Conservation (phyloP, 2,888 invertebrate genomes). For the Ennomos erosarius region DNA sequence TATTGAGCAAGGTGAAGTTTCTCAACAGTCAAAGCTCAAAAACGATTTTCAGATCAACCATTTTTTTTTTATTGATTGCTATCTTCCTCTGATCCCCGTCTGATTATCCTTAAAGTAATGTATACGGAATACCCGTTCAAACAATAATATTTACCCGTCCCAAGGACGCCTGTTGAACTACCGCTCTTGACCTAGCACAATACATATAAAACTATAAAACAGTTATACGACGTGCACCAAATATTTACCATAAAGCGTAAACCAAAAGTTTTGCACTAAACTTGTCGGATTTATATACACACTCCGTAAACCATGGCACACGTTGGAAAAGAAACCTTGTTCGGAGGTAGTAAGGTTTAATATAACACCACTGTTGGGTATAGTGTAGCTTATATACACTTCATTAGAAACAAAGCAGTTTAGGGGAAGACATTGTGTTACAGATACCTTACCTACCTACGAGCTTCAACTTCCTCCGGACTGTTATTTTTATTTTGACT, state of each 20-base stretch:
- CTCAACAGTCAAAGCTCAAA: too few relatives aligned
- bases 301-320: slow-evolving; percentile 59
- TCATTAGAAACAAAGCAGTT: slow-evolving; percentile 46
- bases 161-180: slow-evolving; percentile 84
- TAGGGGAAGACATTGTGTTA: slow-evolving; percentile 51
- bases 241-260: slow-evolving; percentile 86
- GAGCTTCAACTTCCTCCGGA: too few relatives aligned
- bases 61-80: too few relatives aligned
- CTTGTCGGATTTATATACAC: slow-evolving; percentile 80
- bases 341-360: slow-evolving; percentile 12
- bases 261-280: slow-evolving; percentile 85
- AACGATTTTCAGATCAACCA: too few relatives aligned
- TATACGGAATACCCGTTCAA: slow-evolving; percentile 82
- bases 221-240: slow-evolving; percentile 83
- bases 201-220: slow-evolving; percentile 85
- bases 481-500: too few relatives aligned
- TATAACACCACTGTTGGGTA: slow-evolving; percentile 28
- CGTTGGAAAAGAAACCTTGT: slow-evolving; percentile 56
- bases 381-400: slow-evolving; percentile 47
- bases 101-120: slow-evolving; percentile 69
- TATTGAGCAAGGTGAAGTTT: too few relatives aligned
- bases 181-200: slow-evolving; percentile 84
- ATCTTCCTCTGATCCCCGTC: slow-evolving; percentile 42
- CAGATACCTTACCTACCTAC: too few relatives aligned
- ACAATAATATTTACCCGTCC: slow-evolving; percentile 84